These are phyloP conservation scores for Nautilus pompilius DNA, from an alignment of 1,140 invertebrate genomes.

Conservation along the genomic window DNA sequence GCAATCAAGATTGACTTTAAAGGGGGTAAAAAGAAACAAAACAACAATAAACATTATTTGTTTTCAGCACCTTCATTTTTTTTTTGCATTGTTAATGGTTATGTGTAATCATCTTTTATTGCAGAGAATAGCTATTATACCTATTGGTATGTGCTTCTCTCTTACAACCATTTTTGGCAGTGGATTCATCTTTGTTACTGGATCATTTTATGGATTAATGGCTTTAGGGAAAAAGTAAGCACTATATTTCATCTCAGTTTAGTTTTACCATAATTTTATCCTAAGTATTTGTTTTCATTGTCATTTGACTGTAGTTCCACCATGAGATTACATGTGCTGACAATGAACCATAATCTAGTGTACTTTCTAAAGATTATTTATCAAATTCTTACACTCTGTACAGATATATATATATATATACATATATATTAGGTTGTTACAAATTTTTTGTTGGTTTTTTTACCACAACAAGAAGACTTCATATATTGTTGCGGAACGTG, in stretches of 20 bases:
- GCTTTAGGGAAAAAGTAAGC: slow-evolving; percentile 66
- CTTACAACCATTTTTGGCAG: slow-evolving; percentile 78
- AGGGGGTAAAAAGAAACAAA: too few relatives aligned
- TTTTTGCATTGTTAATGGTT: background rate
- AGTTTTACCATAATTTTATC: too few relatives aligned
- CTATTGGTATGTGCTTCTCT: slow-evolving; percentile 75
- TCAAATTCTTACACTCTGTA: background rate
- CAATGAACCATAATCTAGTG: background rate
- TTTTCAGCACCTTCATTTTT: background rate
- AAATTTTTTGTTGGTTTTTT: too few relatives aligned
- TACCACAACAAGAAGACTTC: too few relatives aligned
- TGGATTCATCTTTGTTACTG: slow-evolving; percentile 83
- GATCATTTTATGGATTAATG: slow-evolving; percentile 90
- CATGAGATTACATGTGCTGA: background rate
- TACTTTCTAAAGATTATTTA: background rate
- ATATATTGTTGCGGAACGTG: too few relatives aligned
- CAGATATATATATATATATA: background rate
- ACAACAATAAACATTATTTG: background rate
- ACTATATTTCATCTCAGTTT: background rate
- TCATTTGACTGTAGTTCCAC: too few relatives aligned
- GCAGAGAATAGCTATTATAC: slow-evolving; percentile 69
- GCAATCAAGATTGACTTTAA: too few relatives aligned
- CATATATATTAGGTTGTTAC: too few relatives aligned
- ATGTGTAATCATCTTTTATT: background rate
- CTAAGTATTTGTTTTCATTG: too few relatives aligned